These are phyloP conservation scores for Enteromius fasciolatus DNA, from an alignment of 2,797 vertebrate species.

Conservation along the genomic window DNA sequence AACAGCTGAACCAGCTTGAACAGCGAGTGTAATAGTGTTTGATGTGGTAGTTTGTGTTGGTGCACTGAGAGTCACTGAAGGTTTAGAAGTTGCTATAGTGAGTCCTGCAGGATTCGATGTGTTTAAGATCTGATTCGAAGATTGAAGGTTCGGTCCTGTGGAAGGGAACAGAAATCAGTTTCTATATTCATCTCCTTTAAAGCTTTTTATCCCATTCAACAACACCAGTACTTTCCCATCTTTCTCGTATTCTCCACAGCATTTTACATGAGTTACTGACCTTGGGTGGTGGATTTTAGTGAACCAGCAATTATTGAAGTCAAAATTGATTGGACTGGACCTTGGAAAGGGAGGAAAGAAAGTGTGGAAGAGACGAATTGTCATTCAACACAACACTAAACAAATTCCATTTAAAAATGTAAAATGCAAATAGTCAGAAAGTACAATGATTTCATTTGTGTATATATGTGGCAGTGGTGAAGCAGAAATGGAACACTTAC, in stretches of 20 bases:
- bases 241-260: not conserved
- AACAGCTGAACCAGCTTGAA: not conserved
- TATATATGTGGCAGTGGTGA: not conserved
- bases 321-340: not conserved
- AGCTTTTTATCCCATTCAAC: not conserved
- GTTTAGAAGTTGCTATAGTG: not conserved
- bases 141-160: conserved; percentile 3
- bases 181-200: not conserved
- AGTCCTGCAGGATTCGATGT: not conserved
- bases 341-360: conserved; percentile 12
- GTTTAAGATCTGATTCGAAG: not conserved
- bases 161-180: not conserved
- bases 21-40: not conserved
- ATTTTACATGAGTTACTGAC: conserved; percentile 26
- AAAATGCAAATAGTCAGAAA: conserved; percentile 5
- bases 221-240: not conserved
- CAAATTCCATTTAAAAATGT: not conserved
- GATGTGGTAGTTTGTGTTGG: conserved; percentile 1
- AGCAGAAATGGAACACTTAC: conserved; percentile 9
- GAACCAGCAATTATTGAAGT: not conserved
- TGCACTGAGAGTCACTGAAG: not conserved
- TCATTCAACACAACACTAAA: not conserved
- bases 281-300: not conserved
- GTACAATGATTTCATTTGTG: not conserved
- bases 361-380: not conserved